Evolutionary conservation across 2,888 invertebrate species (phyloP), one percentile per base, ranked within the genome.

Genomic region (Drosophila bunnanda): DNA sequence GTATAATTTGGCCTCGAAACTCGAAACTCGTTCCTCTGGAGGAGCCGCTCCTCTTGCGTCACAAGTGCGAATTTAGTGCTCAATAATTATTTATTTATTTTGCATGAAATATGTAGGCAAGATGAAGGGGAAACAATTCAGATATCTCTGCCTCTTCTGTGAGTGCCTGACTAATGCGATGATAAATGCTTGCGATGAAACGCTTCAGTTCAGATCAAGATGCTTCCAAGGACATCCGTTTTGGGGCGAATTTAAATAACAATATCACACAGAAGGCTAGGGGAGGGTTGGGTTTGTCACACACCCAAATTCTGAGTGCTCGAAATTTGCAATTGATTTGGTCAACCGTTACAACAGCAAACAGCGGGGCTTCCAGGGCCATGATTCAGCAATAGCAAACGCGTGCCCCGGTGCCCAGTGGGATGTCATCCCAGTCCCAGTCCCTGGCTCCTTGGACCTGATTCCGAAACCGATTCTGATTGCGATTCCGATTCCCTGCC

Each of bases 121-220:
- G 48, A 48, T 17, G 25, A 30, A 8, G 17, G 15, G 25, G 20
- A 17, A 32, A 34, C 55, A 66, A 64, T 4, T 25, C 30, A 30
- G 28, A 48, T 20, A 50, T 50, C 50, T 34, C 15, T 15, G 32
- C 39, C 13, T 22, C 4, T 22, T 46, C n/a, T n/a, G 64, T 68
- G 72, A 80, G 66, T 78, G 79, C 85, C 73, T 85, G 64, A 65
- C 85, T 80, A 88, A 85, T 85, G 74, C 71, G 80, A 85, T 88
- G 89, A 88, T 84, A 89, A 88, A 89, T 88, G 82, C 52, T 78
- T 77, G 77, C 75, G 73, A 81, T 82, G 82, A 82, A 79, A 82
- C 83, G 86, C 79, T 79, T 75, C 75, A 67, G 43, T 82, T 80
- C 62, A 46, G 80, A 61, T 77, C 77, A 73, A 74, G 76, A 59